Base-by-base conservation (phyloP, 2,797 vertebrate species). In the Anisognathus igniventris region DNA sequence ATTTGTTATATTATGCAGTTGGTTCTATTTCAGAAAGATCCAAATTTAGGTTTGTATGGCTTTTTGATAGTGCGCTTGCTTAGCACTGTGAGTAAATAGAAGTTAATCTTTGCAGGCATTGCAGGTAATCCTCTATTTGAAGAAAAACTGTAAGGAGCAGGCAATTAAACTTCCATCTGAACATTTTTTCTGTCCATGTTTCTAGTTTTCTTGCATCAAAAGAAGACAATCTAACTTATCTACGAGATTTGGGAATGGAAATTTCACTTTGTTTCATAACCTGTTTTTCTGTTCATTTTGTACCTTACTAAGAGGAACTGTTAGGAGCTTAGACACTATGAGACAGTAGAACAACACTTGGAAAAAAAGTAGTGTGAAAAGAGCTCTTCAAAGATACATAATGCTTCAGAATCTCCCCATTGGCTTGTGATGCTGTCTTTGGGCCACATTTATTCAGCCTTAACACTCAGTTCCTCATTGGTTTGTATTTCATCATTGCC, bases 11-110 rank as follows among this genome's bases (percentile, higher is more conserved):
- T 92, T 95, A 68, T 82, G 58, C 95, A 84, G 53, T 54, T 90
- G 67, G 35, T 96, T 97, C 93, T 97, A 0, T 96, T 97, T 95
- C 96, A 97, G 86, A 94, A 83, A 48, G 79, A 88, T 65, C 67
- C 93, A 92, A 90, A 96, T 97, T 94, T 95, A 94, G 92, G 93
- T 90, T 82, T 94, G 77, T 90, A 31, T 92, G 83, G 94, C 84
- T 96, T 96, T 93, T 96, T 30, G 39, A 20, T 24, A 85, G 65
- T 78, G n/a, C 44, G 51, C 67, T 83, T 66, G 51, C 51, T 94
- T 74, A 84, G 70, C 64, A 84, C 67, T 82, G 75, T 10, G 14
- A 73, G 48, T 88, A 76, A 96, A 92, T 60, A 71, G 45, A 94
- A 70, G 88, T 78, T 91, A 62, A 83, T 91, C 80, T 94, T 91